A percentile compares a stretch with the other conserved stretches of the same genome.
Evolutionary conservation across 2,888 invertebrate species (phyloP).

Genomic region (Lithosia quadra): DNA sequence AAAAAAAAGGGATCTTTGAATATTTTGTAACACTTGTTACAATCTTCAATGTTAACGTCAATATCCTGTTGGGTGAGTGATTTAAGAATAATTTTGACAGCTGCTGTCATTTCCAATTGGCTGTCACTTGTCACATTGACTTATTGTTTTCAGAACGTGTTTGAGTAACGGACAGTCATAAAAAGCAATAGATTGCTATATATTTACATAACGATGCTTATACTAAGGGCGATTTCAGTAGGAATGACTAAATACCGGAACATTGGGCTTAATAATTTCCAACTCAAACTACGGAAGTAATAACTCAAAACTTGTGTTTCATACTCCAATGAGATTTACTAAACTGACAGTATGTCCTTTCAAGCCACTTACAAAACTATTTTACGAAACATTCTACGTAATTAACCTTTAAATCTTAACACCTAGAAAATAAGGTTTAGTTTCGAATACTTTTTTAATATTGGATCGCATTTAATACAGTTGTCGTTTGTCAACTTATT

Average conservation of each 20-base stretch:
- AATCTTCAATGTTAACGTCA: too few relatives aligned
- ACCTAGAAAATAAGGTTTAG: background rate
- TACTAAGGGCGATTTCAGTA: constrained; percentile 30
- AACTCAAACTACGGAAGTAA: constrained; percentile 36
- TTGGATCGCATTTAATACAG: constrained; percentile 9
- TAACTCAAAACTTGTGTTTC: constrained; percentile 35
- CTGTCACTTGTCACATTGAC: too few relatives aligned
- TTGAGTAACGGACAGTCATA: too few relatives aligned
- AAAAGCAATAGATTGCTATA: too few relatives aligned
- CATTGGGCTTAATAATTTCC: constrained; percentile 29
- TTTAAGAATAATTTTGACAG: too few relatives aligned
- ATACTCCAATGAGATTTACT: constrained; percentile 25
- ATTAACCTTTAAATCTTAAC: background rate
- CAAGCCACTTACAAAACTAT: constrained; percentile 20
- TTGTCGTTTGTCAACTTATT: constrained; percentile 46
- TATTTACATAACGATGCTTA: background rate
- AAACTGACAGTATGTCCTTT: constrained; percentile 38
- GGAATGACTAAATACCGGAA: constrained; percentile 30
- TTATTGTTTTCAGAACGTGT: too few relatives aligned
- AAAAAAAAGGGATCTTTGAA: too few relatives aligned
- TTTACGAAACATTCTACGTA: background rate
- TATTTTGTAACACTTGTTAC: too few relatives aligned
- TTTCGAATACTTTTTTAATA: constrained; percentile 8
- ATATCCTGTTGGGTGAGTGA: too few relatives aligned
- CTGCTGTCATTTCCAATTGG: too few relatives aligned